These are phyloP conservation scores for Minunthozetes semirufus DNA, from an alignment of 2,888 invertebrate species.

Conservation along the genomic window DNA sequence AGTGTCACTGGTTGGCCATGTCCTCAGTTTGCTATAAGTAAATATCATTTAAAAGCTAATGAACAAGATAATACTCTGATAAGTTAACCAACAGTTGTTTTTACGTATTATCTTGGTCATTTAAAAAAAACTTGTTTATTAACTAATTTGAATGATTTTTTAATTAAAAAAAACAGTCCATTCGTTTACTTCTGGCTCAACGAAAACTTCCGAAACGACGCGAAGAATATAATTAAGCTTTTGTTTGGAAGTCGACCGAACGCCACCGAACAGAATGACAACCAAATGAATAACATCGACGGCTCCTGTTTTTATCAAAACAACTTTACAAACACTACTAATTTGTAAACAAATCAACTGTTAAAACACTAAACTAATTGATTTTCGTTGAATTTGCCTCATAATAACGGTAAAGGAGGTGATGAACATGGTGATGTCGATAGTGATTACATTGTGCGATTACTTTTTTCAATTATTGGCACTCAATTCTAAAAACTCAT, in stretches of 20 bases:
- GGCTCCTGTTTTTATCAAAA: conserved; percentile 12
- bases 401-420: too few species aligned
- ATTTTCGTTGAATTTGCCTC: too few species aligned
- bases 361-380: too few species aligned
- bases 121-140: not conserved
- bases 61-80: too few species aligned
- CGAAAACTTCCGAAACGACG: conserved; percentile 46
- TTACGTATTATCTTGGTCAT: too few species aligned
- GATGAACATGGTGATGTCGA: too few species aligned
- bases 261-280: not conserved
- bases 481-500: too few species aligned
- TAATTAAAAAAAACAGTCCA: conserved; percentile 44
- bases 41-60: not conserved
- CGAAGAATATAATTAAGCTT: conserved; percentile 16
- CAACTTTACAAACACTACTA: not conserved
- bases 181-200: conserved; percentile 53
- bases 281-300: not conserved
- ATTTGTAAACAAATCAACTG: not conserved
- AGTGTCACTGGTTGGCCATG: conserved; percentile 51
- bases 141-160: not conserved
- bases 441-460: too few species aligned
- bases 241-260: not conserved
- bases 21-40: conserved; percentile 51
- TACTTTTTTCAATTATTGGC: too few species aligned
- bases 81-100: too few species aligned